These are phyloP conservation scores for Trichonephila inaurata DNA, from an alignment of 1,140 invertebrate species.

Conservation along the genomic window DNA sequence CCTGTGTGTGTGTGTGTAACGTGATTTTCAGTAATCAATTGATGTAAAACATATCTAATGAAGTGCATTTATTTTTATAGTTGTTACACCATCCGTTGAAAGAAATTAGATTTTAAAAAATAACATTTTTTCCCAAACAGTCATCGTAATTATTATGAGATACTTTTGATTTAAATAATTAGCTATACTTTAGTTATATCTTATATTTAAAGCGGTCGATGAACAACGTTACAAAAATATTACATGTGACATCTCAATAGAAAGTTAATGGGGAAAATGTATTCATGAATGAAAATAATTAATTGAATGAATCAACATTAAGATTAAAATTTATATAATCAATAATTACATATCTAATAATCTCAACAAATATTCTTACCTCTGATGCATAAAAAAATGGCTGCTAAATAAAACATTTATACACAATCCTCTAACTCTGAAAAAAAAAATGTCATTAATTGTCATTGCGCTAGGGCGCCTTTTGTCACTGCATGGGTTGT, in stretches of 20 bases:
- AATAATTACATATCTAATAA: not conserved
- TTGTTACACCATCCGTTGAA: no score
- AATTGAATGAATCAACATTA: not conserved
- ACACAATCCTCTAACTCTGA: not conserved
- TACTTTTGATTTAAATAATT: no score
- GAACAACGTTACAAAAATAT: no score
- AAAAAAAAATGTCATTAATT: not conserved
- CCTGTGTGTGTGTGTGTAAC: no score
- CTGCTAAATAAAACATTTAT: not conserved
- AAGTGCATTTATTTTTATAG: no score
- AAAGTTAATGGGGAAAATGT: not conserved
- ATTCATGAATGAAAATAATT: not conserved
- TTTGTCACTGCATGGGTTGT: not conserved
- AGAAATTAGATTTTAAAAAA: no score
- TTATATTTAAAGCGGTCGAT: no score
- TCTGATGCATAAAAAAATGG: not conserved
- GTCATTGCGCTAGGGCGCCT: not conserved
- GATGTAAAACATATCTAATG: no score
- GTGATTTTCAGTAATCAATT: no score
- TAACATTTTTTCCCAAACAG: no score
- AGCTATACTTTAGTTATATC: no score
- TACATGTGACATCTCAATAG: not conserved
- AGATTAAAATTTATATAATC: slow-evolving; percentile 17
- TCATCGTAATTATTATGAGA: no score
- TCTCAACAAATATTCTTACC: not conserved